Base-by-base conservation (phyloP, 2,113 vertebrate genomes). In the Chrysochloris asiatica region DNA sequence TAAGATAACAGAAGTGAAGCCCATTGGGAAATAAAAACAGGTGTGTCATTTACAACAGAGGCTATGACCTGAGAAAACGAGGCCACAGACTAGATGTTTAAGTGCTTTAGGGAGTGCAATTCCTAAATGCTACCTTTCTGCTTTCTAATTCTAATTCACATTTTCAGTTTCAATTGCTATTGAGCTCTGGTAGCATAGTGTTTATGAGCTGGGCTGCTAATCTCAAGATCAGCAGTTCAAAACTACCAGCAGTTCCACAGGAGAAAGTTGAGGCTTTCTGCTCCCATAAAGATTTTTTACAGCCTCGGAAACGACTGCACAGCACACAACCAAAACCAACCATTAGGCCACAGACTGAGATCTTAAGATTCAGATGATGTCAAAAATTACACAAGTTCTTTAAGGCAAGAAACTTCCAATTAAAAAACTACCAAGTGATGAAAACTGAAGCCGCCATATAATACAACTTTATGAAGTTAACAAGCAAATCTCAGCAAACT, bases 121-220 rank as follows among this genome's bases (percentile, higher is more conserved):
- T 89, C 38, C 89, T 83, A 6, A 75, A 75, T n/a, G 36, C 79
- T 41, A 36, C 8, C 47, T 50, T 89, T 47, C 87, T 79, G 38
- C n/a, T 86, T 93, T 89, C 43, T 71, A 78, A 63, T 92, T 92
- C 76, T 89, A 67, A 86, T 65, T 95, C 36, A 72, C 17, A 83
- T 79, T 86, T 80, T 76, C n/a, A 56, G 38, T 61, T 75, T 72
- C 30, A 59, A 47, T 56, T 71, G 41, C 48, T 65, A 8, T 43
- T 87, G 48, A 82, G n/a, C n/a, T n/a, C n/a, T n/a, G n/a, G n/a
- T n/a, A n/a, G n/a, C n/a, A n/a, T n/a, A n/a, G n/a, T n/a, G n/a
- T n/a, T n/a, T n/a, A n/a, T n/a, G n/a, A n/a, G n/a, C n/a, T n/a
- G n/a, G n/a, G n/a, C n/a, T n/a, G n/a, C n/a, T n/a, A n/a, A n/a